Evolutionary conservation across 2,888 invertebrate genomes (phyloP).

Genomic region (Euproctis similis): DNA sequence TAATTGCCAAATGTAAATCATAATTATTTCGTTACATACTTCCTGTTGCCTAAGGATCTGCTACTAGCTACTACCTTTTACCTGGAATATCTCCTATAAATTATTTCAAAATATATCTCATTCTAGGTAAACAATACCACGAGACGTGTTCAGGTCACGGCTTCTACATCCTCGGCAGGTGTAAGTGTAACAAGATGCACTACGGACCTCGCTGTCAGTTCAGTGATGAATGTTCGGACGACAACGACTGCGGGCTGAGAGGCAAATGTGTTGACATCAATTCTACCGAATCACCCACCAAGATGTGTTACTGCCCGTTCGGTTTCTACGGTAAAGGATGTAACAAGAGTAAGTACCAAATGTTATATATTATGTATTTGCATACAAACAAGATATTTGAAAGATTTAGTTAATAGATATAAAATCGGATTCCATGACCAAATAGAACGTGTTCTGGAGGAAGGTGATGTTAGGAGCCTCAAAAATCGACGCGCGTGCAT

Average conservation of each 20-base stretch:
- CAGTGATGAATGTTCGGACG: constrained; percentile 88
- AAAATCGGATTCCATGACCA: no score
- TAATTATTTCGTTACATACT: no score
- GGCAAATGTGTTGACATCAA: constrained; percentile 90
- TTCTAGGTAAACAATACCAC: constrained; percentile 82
- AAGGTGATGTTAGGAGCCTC: no score
- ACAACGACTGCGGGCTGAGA: constrained; percentile 89
- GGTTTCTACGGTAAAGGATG: constrained; percentile 93
- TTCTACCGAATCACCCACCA: constrained; percentile 86
- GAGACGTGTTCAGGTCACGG: constrained; percentile 92
- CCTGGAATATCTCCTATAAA: no score
- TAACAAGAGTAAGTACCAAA: constrained; percentile 82
- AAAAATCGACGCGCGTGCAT: no score
- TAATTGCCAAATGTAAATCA: no score
- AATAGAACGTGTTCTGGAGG: no score
- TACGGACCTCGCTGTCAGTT: constrained; percentile 91
- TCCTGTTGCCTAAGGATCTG: no score
- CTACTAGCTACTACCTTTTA: no score
- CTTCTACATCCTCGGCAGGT: constrained; percentile 83
- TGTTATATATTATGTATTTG: not conserved
- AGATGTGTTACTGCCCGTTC: constrained; percentile 91
- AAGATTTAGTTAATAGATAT: no score
- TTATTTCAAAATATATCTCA: no score
- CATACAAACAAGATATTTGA: no score
- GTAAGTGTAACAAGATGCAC: constrained; percentile 87